Percentiles rank a stretch among this genome's conserved stretches.
These are phyloP conservation scores for Ranitomeya imitator DNA, from an alignment of 2,113 vertebrate species.

Conservation along the genomic window DNA sequence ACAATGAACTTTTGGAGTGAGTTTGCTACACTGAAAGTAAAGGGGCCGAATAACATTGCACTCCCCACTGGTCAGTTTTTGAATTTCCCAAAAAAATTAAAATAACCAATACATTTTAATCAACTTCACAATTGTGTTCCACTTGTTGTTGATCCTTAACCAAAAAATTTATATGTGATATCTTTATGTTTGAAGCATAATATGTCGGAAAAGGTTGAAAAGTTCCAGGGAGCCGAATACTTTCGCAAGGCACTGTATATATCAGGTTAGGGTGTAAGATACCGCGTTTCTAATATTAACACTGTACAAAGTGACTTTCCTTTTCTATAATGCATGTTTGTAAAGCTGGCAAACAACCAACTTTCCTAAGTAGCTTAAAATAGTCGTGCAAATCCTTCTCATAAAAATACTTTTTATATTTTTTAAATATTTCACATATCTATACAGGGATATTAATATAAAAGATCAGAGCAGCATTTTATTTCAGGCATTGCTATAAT, in stretches of 20 bases:
- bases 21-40: too few species aligned
- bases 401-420: slow-evolving; percentile 72
- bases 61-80: too few species aligned
- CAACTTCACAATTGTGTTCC: too few species aligned
- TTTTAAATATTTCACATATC: slow-evolving; percentile 58
- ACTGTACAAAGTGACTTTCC: slow-evolving; percentile 63
- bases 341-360: slow-evolving; percentile 58
- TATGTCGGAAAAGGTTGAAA: too few species aligned
- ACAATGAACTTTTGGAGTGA: too few species aligned
- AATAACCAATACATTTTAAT: too few species aligned
- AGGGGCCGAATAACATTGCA: too few species aligned
- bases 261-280: slow-evolving; percentile 56
- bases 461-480: slow-evolving; percentile 21
- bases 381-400: slow-evolving; percentile 71
- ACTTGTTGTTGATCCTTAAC: too few species aligned
- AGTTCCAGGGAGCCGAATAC: too few species aligned
- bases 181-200: too few species aligned
- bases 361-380: slow-evolving; percentile 71
- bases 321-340: slow-evolving; percentile 61
- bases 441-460: slow-evolving; percentile 21
- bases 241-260: background rate
- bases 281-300: slow-evolving; percentile 72
- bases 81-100: too few species aligned
- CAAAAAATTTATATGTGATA: too few species aligned
- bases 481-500: slow-evolving; percentile 22